Evolutionary conservation across 2,113 vertebrate species (phyloP).

Genomic region (Galemys pyrenaicus): DNA sequence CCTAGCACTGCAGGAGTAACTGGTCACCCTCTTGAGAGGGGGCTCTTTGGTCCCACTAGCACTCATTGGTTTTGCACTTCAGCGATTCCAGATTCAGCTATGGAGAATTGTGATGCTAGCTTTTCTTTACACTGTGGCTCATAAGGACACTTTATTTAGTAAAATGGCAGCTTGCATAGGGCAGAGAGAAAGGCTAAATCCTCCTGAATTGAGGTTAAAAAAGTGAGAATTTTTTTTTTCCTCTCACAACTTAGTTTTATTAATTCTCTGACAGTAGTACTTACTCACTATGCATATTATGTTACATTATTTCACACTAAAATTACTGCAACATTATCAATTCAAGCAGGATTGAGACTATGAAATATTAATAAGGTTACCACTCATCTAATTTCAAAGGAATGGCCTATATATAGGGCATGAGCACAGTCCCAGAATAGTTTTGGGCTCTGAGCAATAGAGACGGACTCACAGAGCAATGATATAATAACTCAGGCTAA

Average conservation of each 20-base stretch:
- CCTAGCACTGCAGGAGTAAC: not conserved
- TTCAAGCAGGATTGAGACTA: conserved; percentile 65
- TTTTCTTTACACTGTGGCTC: not conserved
- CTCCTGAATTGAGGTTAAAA: conserved; percentile 43
- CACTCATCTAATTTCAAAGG: conserved; percentile 70
- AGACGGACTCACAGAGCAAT: not conserved
- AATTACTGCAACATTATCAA: conserved; percentile 73
- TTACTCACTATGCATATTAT: conserved; percentile 56
- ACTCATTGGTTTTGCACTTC: not conserved
- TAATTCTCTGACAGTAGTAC: conserved; percentile 60
- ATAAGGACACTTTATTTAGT: not conserved
- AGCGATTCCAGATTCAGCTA: not conserved
- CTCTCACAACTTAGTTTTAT: conserved; percentile 54
- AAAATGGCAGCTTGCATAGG: not conserved
- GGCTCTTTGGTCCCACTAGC: accelerated
- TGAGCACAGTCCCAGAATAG: conserved; percentile 42
- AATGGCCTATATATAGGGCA: conserved; percentile 59
- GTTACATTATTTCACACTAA: conserved; percentile 68
- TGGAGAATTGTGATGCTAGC: not conserved
- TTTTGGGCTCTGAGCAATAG: not conserved
- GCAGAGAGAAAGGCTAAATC: not conserved
- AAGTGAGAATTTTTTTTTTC: not conserved
- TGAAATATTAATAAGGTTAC: conserved; percentile 76
- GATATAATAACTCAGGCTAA: not conserved
- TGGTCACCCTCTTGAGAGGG: not conserved